Evolutionary conservation across 2,113 vertebrate genomes (phyloP).

Genomic region (Lepisosteus oculatus): DNA sequence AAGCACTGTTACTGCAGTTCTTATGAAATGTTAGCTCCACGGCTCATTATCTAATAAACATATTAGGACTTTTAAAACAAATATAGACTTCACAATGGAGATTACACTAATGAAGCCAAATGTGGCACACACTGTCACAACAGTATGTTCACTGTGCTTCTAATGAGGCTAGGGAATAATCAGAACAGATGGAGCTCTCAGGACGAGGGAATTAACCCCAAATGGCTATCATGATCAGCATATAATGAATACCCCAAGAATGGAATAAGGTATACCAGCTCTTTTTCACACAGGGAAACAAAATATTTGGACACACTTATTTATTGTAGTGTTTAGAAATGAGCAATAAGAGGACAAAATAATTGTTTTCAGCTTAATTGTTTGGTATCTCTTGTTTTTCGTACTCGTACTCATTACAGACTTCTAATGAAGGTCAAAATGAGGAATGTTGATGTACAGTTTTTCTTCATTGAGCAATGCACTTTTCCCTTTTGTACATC

Average conservation of each 20-base stretch:
- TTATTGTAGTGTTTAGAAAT: neutral
- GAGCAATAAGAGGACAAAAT: neutral
- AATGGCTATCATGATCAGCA: neutral
- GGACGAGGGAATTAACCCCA: neutral
- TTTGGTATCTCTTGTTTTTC: neutral
- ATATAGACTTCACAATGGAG: neutral
- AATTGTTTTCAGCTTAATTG: neutral
- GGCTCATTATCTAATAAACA: conserved; percentile 11
- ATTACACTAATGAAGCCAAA: neutral
- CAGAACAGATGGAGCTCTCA: neutral
- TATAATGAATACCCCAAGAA: neutral
- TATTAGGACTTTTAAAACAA: conserved; percentile 13
- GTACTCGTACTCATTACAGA: neutral
- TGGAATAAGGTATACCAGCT: too few relatives aligned
- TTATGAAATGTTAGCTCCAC: neutral
- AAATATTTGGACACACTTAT: too few relatives aligned
- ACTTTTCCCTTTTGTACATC: neutral
- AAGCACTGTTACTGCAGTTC: neutral
- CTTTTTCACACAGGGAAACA: too few relatives aligned
- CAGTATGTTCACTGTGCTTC: neutral
- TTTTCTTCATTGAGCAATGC: neutral
- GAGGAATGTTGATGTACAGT: neutral
- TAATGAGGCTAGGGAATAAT: conserved; percentile 5
- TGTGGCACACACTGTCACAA: neutral
- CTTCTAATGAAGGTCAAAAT: neutral